phyloP scores from a whole-genome alignment of 2,113 vertebrate species.

The Argyrosomus japonicus region DNA sequence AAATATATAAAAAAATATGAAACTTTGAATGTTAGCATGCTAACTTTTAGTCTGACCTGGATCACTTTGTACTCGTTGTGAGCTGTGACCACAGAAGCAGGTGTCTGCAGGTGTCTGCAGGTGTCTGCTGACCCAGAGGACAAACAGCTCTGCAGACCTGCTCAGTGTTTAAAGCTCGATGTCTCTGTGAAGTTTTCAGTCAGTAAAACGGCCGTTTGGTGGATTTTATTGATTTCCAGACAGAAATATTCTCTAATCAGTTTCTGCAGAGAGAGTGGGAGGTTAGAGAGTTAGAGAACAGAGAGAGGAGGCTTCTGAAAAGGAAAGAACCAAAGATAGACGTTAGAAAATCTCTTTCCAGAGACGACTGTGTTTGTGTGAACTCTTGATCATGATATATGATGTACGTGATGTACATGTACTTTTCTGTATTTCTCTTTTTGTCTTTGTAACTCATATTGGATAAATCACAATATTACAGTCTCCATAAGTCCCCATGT shows the following conservation, averaged over 20 bases:
- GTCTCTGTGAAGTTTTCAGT: background rate
- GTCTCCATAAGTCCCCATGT: too few species aligned
- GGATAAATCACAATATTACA: background rate
- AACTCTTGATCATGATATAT: too few species aligned
- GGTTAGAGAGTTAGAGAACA: slow-evolving; percentile 17
- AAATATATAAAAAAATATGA: background rate
- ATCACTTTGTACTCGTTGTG: background rate
- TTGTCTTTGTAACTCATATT: too few species aligned
- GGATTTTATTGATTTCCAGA: slow-evolving; percentile 21
- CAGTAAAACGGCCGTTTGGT: background rate
- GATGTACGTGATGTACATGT: too few species aligned
- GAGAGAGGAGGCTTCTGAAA: slow-evolving; percentile 45
- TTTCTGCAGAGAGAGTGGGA: slow-evolving; percentile 48
- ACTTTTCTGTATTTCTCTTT: too few species aligned
- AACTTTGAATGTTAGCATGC: background rate
- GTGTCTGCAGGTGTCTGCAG: background rate
- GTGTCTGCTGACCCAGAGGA: slow-evolving; percentile 8
- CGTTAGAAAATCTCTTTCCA: too few species aligned
- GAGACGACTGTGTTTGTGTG: too few species aligned
- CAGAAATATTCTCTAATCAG: slow-evolving; percentile 44
- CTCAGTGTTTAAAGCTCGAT: background rate
- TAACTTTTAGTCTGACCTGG: background rate
- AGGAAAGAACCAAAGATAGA: slow-evolving; percentile 41
- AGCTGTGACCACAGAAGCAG: background rate
- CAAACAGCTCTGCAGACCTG: background rate